Conservation (phyloP, 2,113 vertebrate genomes). For the Sus scrofa region T2T-Sscrofa CM000816.6:58732001-58732500, state of each 20-base stretch:
- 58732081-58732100: neutral
- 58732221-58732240: neutral
- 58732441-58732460: neutral
- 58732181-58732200: neutral
- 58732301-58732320: neutral
- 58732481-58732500: constrained; percentile 27
- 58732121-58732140: neutral
- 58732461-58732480: constrained; percentile 17
- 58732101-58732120: neutral
- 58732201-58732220: neutral
- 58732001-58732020: neutral
- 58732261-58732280: neutral
- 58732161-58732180: neutral
- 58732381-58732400: neutral
- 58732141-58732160: neutral
- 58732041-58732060: neutral
- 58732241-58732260: neutral
- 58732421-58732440: neutral
- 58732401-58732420: neutral
- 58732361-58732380: neutral
- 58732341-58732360: neutral
- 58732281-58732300: neutral
- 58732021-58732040: neutral
- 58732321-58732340: neutral
- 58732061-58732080: neutral